Conservation (phyloP, 2,113 vertebrate genomes). For the Gadus chalcogrammus region DNA sequence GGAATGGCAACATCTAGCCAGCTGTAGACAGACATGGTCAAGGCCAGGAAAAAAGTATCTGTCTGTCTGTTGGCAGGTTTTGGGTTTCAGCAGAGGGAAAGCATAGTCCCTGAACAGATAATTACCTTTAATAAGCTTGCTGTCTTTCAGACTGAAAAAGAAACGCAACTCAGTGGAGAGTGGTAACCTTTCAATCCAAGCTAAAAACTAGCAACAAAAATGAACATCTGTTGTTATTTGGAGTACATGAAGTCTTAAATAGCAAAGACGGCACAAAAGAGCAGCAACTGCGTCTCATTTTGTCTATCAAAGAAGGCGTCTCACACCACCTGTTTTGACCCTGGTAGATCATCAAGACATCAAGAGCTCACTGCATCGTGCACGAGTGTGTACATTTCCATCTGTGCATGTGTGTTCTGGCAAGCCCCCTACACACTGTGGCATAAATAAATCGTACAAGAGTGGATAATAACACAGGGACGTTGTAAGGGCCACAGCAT, state of each 20-base stretch:
- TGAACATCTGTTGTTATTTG: too few relatives aligned
- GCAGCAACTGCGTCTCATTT: too few relatives aligned
- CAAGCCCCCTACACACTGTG: slow-evolving; percentile 31
- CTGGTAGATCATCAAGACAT: slow-evolving; percentile 40
- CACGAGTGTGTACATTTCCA: slow-evolving; percentile 6
- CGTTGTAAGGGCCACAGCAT: slow-evolving; percentile 46
- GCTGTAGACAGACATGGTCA: slow-evolving; percentile 26
- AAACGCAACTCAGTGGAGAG: not conserved
- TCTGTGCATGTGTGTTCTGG: slow-evolving; percentile 36
- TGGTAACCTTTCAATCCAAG: too few relatives aligned
- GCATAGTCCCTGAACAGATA: not conserved
- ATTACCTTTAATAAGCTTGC: not conserved
- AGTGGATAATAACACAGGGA: slow-evolving; percentile 39
- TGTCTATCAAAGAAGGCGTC: too few relatives aligned
- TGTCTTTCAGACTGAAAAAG: not conserved
- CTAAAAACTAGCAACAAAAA: too few relatives aligned
- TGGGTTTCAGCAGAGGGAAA: not conserved
- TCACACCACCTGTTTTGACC: too few relatives aligned
- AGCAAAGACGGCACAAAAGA: too few relatives aligned
- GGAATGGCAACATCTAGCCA: slow-evolving; percentile 22
- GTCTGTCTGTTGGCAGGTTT: not conserved
- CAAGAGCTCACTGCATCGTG: slow-evolving; percentile 26
- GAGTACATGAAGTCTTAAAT: too few relatives aligned
- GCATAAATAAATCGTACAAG: slow-evolving; percentile 49
- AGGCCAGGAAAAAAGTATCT: not conserved